Evolutionary conservation across 2,888 invertebrate genomes (phyloP), one percentile per base, ranked within the genome.

Genomic region (Dryomyza anilis): DNA sequence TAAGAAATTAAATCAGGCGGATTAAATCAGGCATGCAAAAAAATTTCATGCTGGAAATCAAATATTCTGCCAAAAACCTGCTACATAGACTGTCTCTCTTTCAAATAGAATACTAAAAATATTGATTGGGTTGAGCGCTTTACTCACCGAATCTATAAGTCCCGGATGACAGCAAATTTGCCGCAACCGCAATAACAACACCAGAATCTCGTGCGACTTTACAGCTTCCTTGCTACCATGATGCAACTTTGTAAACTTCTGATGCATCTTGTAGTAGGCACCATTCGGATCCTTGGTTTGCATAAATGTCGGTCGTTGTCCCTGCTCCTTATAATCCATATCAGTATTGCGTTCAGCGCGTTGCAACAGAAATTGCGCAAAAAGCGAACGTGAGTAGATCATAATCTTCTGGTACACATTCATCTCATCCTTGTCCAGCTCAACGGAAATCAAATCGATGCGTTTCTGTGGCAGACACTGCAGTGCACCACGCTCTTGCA

Each of bases 151-250:
- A 73, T 88, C 87, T 72, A 96, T 92, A 16, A 98, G 86, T 0
- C 91, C 90, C 29, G 96, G 92, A 85, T 97, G 96, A 77, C 94
- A 93, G 78, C 94, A 94, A 66, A 94, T 89, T 80, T 98, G 97
- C 1, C 97, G 86, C 65, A 98, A 83, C 12, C 97, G 87, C 63
- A 97, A 83, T 14, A 98, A 80, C 2, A 96, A 85, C 0, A 95
- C 92, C 70, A 98, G 83, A 80, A 95, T 92, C 82, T 88, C 87
- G 85, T 89, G 86, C 45, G 88, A 86, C 78, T 88, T 85, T 59
- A 88, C 87, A n/a, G n/a, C n/a, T 72, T 89, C 86, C 73, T 87
- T 84, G 55, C 83, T 82, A 65, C 85, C 84, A 77, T 87, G 87
- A 78, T 89, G 87, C 63, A 89, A 74, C 27, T 85, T 86, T 27